Evolutionary conservation across 2,797 vertebrate species (phyloP).

Genomic region (Sebastes itinus): DNA sequence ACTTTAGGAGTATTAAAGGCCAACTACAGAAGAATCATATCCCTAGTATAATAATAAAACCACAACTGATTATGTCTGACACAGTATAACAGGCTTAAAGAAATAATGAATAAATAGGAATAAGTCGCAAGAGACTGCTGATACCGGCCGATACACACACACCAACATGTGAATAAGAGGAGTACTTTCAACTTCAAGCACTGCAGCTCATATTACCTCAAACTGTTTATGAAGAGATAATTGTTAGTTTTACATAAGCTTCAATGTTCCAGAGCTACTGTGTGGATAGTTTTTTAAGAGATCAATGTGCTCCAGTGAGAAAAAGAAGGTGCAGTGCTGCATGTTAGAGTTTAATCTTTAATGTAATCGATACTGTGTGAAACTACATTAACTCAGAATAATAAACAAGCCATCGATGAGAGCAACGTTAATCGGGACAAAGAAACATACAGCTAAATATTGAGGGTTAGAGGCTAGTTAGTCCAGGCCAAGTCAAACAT

Average conservation of each 20-base stretch:
- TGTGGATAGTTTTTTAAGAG: background rate
- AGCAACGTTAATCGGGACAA: constrained; percentile 19
- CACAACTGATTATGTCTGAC: too few species aligned
- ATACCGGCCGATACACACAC: too few species aligned
- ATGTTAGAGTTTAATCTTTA: constrained; percentile 30
- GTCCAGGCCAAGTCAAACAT: constrained; percentile 4
- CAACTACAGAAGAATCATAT: too few species aligned
- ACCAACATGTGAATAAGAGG: too few species aligned
- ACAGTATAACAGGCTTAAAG: too few species aligned
- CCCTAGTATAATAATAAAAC: too few species aligned
- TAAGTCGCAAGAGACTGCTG: too few species aligned
- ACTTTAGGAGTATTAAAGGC: too few species aligned
- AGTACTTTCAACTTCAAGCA: too few species aligned
- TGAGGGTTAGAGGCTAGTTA: constrained; percentile 4
- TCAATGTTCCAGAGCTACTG: background rate
- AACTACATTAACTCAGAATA: constrained; percentile 59
- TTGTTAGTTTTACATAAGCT: background rate
- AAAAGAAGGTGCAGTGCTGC: background rate
- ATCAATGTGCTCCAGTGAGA: background rate
- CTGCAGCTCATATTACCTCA: background rate
- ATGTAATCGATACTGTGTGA: constrained; percentile 43
- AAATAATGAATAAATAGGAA: too few species aligned
- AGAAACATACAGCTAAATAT: constrained; percentile 20
- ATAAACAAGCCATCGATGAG: constrained; percentile 42
- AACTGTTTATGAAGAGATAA: constrained; percentile 13